Evolutionary conservation across 2,888 invertebrate species (phyloP).

Genomic region (Nemoura dubitans): DNA sequence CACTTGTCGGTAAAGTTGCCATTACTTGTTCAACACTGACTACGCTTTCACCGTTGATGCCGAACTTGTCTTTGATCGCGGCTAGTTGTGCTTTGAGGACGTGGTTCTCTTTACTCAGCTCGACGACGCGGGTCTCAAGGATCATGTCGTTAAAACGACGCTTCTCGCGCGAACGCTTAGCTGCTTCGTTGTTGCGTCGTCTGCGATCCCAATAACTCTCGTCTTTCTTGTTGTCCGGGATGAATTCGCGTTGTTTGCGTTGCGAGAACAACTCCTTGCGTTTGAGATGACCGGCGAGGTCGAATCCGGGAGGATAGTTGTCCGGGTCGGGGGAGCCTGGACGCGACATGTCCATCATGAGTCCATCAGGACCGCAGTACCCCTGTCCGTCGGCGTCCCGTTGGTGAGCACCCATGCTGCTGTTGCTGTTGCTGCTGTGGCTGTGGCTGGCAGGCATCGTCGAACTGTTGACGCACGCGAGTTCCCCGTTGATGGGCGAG

Average conservation of each 20-base stretch:
- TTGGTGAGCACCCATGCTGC: slow-evolving; percentile 38
- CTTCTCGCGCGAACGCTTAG: slow-evolving; percentile 95
- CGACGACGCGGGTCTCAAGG: slow-evolving; percentile 91
- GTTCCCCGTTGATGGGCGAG: slow-evolving; percentile 75
- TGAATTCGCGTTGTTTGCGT: slow-evolving; percentile 94
- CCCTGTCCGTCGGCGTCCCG: slow-evolving; percentile 32
- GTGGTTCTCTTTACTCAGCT: slow-evolving; percentile 95
- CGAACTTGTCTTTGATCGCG: slow-evolving; percentile 92
- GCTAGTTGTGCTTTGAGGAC: slow-evolving; percentile 91
- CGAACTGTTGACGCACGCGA: slow-evolving; percentile 63
- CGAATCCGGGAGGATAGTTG: slow-evolving; percentile 63
- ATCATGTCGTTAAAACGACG: slow-evolving; percentile 96
- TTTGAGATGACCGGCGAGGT: slow-evolving; percentile 61
- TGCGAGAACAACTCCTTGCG: slow-evolving; percentile 85
- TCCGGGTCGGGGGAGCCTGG: slow-evolving; percentile 53
- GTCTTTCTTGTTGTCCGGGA: slow-evolving; percentile 95
- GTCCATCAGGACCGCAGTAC: slow-evolving; percentile 34
- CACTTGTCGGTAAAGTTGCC: slow-evolving; percentile 83
- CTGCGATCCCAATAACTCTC: slow-evolving; percentile 98
- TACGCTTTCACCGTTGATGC: slow-evolving; percentile 85
- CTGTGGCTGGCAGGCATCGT: slow-evolving; percentile 50
- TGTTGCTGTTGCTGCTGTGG: slow-evolving; percentile 46
- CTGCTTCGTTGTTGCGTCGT: slow-evolving; percentile 95
- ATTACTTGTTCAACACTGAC: slow-evolving; percentile 90
- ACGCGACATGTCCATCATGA: slow-evolving; percentile 46